These are phyloP conservation scores for Lochmaea capreae DNA, from an alignment of 2,888 invertebrate species.

Conservation along the genomic window DNA sequence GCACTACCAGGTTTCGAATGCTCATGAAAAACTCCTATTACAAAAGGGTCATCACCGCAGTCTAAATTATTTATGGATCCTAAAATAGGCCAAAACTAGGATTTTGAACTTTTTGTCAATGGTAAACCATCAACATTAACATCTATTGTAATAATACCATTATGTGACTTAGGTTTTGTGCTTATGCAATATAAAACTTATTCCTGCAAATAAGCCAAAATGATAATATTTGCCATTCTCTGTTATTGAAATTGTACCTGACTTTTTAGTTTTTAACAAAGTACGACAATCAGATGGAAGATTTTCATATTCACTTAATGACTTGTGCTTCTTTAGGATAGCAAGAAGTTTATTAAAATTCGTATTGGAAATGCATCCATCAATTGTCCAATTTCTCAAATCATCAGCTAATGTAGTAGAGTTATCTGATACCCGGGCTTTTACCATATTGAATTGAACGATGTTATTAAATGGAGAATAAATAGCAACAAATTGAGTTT, in stretches of 20 bases:
- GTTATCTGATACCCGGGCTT: not conserved
- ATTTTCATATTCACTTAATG: conserved; percentile 15
- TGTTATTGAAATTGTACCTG: conserved; percentile 18
- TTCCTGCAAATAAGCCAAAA: conserved; percentile 19
- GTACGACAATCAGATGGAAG: conserved; percentile 28
- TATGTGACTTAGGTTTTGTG: conserved; percentile 8
- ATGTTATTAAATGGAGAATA: conserved; percentile 10
- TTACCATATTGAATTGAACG: conserved; percentile 8
- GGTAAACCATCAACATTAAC: conserved; percentile 29
- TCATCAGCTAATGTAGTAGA: conserved; percentile 19
- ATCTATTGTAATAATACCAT: no score
- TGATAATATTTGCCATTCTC: conserved; percentile 25
- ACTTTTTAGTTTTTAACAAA: conserved; percentile 18
- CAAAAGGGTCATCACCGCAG: conserved; percentile 22
- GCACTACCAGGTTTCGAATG: conserved; percentile 13
- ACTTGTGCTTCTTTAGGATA: conserved; percentile 13
- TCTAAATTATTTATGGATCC: conserved; percentile 30
- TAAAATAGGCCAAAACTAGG: conserved; percentile 36
- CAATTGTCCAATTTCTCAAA: conserved; percentile 23
- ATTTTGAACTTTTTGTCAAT: conserved; percentile 32
- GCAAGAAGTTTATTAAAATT: conserved; percentile 19
- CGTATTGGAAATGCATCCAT: conserved; percentile 16
- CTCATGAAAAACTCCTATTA: conserved; percentile 33
- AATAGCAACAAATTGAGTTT: conserved; percentile 14
- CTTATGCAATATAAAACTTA: conserved; percentile 7